Evolutionary conservation across 2,113 vertebrate genomes (phyloP).

Genomic region (Ageneiosus marmoratus): DNA sequence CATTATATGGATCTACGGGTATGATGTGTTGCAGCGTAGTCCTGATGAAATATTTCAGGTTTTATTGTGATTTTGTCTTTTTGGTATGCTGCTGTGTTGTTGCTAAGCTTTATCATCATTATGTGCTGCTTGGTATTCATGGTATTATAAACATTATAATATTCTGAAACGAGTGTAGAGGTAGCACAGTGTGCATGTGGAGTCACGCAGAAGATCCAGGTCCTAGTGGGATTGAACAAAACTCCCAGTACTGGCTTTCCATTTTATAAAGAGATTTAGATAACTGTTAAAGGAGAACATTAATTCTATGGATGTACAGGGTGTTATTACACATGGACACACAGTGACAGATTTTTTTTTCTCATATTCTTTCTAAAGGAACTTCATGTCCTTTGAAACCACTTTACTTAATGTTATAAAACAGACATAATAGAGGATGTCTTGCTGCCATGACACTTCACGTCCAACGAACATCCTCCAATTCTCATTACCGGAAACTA

Average conservation of each 20-base stretch:
- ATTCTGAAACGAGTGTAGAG: background rate
- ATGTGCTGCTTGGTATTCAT: constrained; percentile 13
- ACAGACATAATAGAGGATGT: background rate
- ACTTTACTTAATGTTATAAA: background rate
- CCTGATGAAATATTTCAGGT: background rate
- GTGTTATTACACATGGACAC: background rate
- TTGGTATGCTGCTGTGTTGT: background rate
- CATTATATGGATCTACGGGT: background rate
- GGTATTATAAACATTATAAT: background rate
- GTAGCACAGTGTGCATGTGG: constrained; percentile 1
- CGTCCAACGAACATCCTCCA: background rate
- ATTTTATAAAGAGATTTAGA: constrained; percentile 22
- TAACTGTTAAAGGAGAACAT: constrained; percentile 25
- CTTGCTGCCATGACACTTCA: background rate
- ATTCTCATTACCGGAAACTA: background rate
- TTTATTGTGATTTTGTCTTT: background rate
- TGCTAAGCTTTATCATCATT: constrained; percentile 1
- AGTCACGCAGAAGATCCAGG: constrained; percentile 19
- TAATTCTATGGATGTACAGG: background rate
- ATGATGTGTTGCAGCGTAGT: background rate
- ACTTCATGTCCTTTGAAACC: background rate
- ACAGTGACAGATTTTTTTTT: background rate
- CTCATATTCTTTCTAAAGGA: background rate
- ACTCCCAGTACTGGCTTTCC: constrained; percentile 13
- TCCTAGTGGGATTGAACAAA: constrained; percentile 1